phyloP scores from a whole-genome alignment of 2,797 vertebrate species.

The Pteropus rufus region DNA sequence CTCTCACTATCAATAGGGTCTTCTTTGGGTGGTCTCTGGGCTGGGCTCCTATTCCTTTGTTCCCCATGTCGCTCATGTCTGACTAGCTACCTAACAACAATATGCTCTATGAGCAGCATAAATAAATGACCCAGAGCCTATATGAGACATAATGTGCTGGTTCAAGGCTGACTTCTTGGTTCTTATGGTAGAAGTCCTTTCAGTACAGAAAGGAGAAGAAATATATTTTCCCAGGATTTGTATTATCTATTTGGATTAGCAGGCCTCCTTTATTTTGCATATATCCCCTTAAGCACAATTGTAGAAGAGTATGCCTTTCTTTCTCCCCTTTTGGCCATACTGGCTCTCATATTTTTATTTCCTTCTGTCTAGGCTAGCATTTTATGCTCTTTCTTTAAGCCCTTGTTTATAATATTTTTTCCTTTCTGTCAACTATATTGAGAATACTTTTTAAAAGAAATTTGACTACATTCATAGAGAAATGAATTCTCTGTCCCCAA shows the following conservation, averaged over 20 bases:
- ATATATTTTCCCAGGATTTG: not conserved
- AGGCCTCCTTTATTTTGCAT: not conserved
- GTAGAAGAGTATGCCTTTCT: not conserved
- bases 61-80: no score
- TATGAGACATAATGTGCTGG: not conserved
- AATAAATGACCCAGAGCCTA: not conserved
- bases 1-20: no score
- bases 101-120: not conserved
- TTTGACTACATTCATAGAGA: not conserved
- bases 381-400: not conserved
- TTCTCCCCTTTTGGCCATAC: not conserved
- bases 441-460: not conserved
- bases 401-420: not conserved
- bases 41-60: no score
- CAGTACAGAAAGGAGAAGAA: not conserved
- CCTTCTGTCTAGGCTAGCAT: not conserved
- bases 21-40: no score
- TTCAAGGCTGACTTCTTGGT: not conserved
- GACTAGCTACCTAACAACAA: no score
- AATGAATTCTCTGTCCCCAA: not conserved
- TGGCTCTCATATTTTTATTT: not conserved
- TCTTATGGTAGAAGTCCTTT: not conserved
- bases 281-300: not conserved
- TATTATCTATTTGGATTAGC: not conserved
- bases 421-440: not conserved